These are phyloP conservation scores for Globia sparganii DNA, from an alignment of 2,888 invertebrate genomes.

Conservation along the genomic window DNA sequence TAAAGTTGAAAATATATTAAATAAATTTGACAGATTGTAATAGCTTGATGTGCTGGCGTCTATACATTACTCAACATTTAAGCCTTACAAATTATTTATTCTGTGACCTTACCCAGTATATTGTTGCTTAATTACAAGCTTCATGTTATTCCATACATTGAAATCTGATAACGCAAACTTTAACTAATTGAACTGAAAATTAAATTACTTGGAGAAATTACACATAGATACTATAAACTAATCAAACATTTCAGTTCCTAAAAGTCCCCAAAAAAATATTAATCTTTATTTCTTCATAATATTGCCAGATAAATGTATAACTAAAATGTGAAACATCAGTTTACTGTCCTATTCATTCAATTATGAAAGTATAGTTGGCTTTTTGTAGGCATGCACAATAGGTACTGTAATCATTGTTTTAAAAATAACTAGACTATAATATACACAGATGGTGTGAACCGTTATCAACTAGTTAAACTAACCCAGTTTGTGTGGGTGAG, in stretches of 20 bases:
- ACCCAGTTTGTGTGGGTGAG: constrained; percentile 72
- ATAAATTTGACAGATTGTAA: no score
- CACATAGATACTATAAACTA: not conserved
- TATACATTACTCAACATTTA: not conserved
- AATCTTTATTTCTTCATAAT: not conserved
- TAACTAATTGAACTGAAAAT: not conserved
- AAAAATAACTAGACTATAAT: constrained; percentile 39
- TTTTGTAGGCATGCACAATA: not conserved
- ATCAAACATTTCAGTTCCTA: not conserved
- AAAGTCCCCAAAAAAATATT: not conserved
- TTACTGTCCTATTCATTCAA: not conserved
- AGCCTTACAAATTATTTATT: no score
- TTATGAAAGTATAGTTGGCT: not conserved
- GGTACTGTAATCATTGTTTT: constrained; percentile 2
- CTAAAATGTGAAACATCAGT: no score
- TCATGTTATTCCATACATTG: not conserved
- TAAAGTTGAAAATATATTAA: no score
- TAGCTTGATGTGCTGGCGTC: no score
- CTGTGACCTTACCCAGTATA: no score
- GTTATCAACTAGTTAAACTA: constrained; percentile 69
- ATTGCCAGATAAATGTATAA: not conserved
- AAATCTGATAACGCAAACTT: constrained; percentile 30
- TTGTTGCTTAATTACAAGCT: not conserved
- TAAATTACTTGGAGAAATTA: constrained; percentile 22
- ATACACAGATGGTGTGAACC: constrained; percentile 40